Conservation (phyloP, 2,113 vertebrate species). For the Ammodytes dubius region DNA sequence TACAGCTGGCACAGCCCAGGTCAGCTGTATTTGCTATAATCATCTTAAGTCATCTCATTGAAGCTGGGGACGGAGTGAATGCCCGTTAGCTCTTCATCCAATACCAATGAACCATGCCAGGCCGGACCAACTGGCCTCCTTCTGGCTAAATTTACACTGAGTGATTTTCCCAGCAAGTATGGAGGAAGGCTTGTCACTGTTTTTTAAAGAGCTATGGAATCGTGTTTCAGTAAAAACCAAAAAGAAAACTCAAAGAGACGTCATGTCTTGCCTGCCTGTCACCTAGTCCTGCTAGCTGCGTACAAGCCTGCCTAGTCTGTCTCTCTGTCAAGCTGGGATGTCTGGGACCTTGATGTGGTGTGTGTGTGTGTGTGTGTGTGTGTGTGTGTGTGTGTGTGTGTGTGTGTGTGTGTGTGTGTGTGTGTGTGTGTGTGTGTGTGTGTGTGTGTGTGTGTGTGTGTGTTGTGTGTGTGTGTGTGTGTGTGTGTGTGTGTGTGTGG, state of each 20-base stretch:
- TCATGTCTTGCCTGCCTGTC: slow-evolving; percentile 50
- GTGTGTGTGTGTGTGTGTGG: slow-evolving; percentile 33
- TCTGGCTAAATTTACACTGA: slow-evolving; percentile 33
- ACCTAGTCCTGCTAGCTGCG: slow-evolving; percentile 67
- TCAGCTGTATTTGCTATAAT: slow-evolving; percentile 81
- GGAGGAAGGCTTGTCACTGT: slow-evolving; percentile 22
- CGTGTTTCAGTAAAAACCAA: slow-evolving; percentile 36
- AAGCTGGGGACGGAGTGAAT: slow-evolving; percentile 53
- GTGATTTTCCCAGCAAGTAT: slow-evolving; percentile 26
- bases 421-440: slow-evolving; percentile 19
- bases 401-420: slow-evolving; percentile 35
- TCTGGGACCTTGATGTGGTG: slow-evolving; percentile 54
- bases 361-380: slow-evolving; percentile 47
- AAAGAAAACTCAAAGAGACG: slow-evolving; percentile 21
- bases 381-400: background rate
- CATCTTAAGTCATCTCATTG: slow-evolving; percentile 76
- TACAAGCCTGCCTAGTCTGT: slow-evolving; percentile 53
- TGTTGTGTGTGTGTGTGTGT: background rate
- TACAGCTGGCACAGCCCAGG: slow-evolving; percentile 72
- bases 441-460: slow-evolving; percentile 39
- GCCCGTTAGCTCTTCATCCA: slow-evolving; percentile 59
- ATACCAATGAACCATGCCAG: slow-evolving; percentile 33
- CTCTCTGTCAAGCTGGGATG: slow-evolving; percentile 75
- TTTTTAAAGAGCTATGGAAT: slow-evolving; percentile 23
- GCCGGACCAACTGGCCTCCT: slow-evolving; percentile 10